Evolutionary conservation across 2,888 invertebrate species (phyloP), one percentile per base, ranked within the genome.

Genomic region (Magallana nippona): DNA sequence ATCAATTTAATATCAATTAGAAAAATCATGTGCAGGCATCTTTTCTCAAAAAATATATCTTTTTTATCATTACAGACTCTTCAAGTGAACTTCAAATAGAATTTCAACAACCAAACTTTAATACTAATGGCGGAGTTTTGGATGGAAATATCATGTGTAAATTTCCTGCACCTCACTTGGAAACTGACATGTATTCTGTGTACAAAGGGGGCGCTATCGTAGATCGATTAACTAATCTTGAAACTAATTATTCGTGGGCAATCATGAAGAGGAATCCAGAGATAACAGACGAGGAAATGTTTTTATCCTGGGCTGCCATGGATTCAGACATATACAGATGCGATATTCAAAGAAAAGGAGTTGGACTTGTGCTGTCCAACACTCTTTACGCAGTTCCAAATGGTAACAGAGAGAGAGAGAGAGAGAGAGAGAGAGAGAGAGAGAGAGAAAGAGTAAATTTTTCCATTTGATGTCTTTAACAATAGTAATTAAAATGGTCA

Each of bases 271-370:
- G 71, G 71, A 71, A 71, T 71, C 10, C 8, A 2, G 71, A 71
- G 13, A 13, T 27, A 11, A 1, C 22, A 13, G 15, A 15, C 13
- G 71, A 71, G 13, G 15, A 15, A 11, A 1, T 13, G 15, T 27
- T 71, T 71, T 27, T 71, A 71, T 11, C 71, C 2, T 71, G 32
- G 32, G 71, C 71, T 15, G 13, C 71, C 5, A 15, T 2, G 2
- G 32, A 71, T 27, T 13, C 32, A 71, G 71, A 71, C 5, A 17
- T 71, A 22, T 71, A 27, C 27, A 19, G 22, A 11, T 71, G 71
- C 32, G 71, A 71, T 27, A 15, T 71, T 71, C 71, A 71, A 22
- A 71, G 71, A 71, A 71, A 71, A 71, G 71, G 71, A 0, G 22
- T 22, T 3, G 71, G 22, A 22, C 3, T 27, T 71, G 15, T 71